Evolutionary conservation across 1,140 invertebrate species (phyloP), one percentile per base, ranked within the genome.

Genomic region (Melanaphis sacchari): DNA sequence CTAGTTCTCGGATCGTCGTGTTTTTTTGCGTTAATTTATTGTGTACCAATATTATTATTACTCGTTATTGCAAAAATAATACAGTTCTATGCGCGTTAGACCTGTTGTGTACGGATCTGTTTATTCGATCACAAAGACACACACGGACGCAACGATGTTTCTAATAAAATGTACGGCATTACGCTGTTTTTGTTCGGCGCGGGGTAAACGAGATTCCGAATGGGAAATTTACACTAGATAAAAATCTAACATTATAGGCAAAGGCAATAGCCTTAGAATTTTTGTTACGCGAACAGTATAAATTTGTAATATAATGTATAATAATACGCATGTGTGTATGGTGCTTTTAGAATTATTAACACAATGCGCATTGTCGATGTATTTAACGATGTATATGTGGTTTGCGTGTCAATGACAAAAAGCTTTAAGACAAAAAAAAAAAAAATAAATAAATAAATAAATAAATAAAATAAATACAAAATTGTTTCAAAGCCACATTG

Each of bases 161-260:
- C 40, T 85, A 31, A 31, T n/a, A 85, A 43, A 26, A 54, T 38
- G n/a, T 40, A 43, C 18, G n/a, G 1, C 38, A 52, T 26, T 36
- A 54, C 49, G 9, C 49, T 24, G 88, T 89, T 54, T 89, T 89
- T 54, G 49, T 89, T 38, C 49, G 22, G 0, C 40, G 24, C 88
- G 88, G 46, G 88, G 88, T 54, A 54, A 89, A 89, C 88, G 24
- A 89, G 88, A 89, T 89, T 52, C 49, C 88, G 18, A 89, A 89
- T 54, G 22, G 15, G 88, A 89, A 89, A 38, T n/a, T 66, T 66
- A n/a, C 59, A n/a, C 59, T n/a, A 66, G 31, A 49, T n/a, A 88
- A 87, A 46, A 87, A 88, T 88, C 85, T 18, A 49, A 89, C 87
- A 38, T 8, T 24, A 38, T 89, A 89, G 43, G 43, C 43, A 43